Conservation (phyloP, 2,888 invertebrate species). For the Litoditis marina region DNA sequence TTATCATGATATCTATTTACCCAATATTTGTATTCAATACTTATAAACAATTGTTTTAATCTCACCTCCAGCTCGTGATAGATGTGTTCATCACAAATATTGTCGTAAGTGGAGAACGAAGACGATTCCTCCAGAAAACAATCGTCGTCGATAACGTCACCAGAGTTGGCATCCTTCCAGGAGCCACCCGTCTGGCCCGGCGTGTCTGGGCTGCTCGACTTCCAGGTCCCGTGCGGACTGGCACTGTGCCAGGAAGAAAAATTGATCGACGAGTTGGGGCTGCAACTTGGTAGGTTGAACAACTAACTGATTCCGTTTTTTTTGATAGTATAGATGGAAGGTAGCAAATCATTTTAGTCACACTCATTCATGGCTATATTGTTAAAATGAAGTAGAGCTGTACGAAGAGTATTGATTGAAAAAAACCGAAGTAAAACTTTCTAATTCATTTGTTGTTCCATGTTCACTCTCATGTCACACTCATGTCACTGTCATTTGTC, state of each 20-base stretch:
- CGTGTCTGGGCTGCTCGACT: neutral
- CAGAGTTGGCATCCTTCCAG: constrained; percentile 8
- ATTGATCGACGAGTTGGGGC: constrained; percentile 18
- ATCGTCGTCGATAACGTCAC: constrained; percentile 5
- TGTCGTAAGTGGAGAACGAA: constrained; percentile 8
- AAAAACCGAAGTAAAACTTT: no score
- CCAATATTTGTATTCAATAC: neutral
- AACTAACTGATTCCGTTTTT: no score
- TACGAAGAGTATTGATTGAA: no score
- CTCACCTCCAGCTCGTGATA: constrained; percentile 39
- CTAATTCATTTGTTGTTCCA: no score
- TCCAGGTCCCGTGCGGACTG: constrained; percentile 7
- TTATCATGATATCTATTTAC: no score
- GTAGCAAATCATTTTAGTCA: no score
- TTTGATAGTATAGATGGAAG: no score
- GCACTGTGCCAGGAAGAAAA: constrained; percentile 13
- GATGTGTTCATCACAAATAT: constrained; percentile 24
- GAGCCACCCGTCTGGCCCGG: constrained; percentile 2
- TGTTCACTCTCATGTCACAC: no score
- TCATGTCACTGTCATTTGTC: no score
- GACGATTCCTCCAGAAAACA: constrained; percentile 12
- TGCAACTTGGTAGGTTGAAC: constrained; percentile 2
- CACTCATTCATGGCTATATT: no score
- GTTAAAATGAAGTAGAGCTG: no score
- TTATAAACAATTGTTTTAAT: neutral